phyloP scores from a whole-genome alignment of 2,113 vertebrate genomes.

The Panthera leo region DNA sequence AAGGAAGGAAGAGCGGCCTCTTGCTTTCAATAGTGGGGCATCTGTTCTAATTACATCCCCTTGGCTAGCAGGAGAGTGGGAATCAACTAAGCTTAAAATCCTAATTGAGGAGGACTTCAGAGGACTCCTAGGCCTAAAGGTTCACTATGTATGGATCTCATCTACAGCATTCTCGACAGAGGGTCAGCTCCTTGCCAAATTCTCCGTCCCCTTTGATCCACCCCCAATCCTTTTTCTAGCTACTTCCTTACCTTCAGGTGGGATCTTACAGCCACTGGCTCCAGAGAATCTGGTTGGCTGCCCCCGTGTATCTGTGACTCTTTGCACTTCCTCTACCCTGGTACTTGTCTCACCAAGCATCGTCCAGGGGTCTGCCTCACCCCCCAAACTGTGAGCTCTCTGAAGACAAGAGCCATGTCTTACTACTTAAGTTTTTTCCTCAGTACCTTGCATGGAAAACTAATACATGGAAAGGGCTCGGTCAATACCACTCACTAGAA shows the following conservation, averaged over 20 bases:
- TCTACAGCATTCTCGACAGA: not conserved
- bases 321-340: not conserved
- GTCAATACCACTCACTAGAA: not conserved
- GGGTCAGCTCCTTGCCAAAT: not conserved
- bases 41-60: not conserved
- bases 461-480: not conserved
- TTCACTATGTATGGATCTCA: not conserved
- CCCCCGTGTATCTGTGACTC: not conserved
- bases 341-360: not conserved
- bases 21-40: not conserved
- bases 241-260: not conserved
- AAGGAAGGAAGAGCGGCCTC: rapidly evolving
- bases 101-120: not conserved
- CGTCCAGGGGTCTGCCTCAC: not conserved
- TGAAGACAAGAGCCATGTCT: not conserved
- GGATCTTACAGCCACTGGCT: not conserved
- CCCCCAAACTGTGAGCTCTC: not conserved
- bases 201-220: not conserved
- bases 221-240: not conserved
- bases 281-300: not conserved
- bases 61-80: not conserved
- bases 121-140: not conserved
- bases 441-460: not conserved
- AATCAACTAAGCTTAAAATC: not conserved
- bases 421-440: not conserved